Evolutionary conservation across 1,140 invertebrate genomes (phyloP).

Genomic region (Macrobrachium rosenbergii): DNA sequence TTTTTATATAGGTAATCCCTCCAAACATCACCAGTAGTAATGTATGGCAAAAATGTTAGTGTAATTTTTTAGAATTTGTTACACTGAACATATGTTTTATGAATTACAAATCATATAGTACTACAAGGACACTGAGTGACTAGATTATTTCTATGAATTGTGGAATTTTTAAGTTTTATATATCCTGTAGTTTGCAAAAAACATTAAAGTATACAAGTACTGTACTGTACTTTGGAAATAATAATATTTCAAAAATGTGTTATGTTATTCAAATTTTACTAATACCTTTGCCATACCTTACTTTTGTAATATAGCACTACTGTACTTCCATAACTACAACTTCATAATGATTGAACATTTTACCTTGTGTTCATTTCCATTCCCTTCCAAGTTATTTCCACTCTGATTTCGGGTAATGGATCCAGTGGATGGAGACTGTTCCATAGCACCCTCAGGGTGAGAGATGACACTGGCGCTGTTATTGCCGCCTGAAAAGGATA

Average conservation of each 20-base stretch:
- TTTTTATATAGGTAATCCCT: too few species aligned
- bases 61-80: background rate
- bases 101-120: too few species aligned
- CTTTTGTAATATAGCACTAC: background rate
- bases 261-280: background rate
- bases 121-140: too few species aligned
- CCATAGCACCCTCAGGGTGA: slow-evolving; percentile 73
- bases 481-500: slow-evolving; percentile 66
- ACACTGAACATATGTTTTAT: background rate
- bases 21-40: too few species aligned
- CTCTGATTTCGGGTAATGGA: slow-evolving; percentile 86
- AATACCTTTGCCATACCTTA: background rate
- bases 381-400: slow-evolving; percentile 69
- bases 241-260: too few species aligned
- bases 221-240: too few species aligned
- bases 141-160: too few species aligned
- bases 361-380: slow-evolving; percentile 56
- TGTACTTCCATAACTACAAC: background rate
- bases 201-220: too few species aligned
- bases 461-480: slow-evolving; percentile 28
- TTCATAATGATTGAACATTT: background rate
- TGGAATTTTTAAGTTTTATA: too few species aligned
- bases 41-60: too few species aligned
- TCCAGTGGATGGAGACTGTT: slow-evolving; percentile 82
- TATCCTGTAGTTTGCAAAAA: too few species aligned